Conservation (phyloP, 2,113 vertebrate species). For the Cyanocitta stelleri region DNA sequence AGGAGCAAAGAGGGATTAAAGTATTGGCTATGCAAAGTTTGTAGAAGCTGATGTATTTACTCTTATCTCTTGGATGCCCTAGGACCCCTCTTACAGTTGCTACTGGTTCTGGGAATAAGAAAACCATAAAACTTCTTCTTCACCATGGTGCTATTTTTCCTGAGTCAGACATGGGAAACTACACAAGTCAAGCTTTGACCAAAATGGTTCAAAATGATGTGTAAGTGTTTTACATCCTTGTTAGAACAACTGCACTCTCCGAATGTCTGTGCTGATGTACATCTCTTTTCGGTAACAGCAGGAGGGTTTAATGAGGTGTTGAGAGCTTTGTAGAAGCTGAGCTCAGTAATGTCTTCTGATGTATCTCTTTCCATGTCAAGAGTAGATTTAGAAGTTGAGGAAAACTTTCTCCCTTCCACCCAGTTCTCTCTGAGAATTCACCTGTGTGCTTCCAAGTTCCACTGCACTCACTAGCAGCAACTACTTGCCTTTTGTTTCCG, state of each 20-base stretch:
- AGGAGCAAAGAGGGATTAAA: not conserved
- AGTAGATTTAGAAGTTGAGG: not conserved
- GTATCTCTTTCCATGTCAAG: not conserved
- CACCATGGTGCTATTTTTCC: constrained; percentile 37
- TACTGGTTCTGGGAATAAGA: constrained; percentile 64
- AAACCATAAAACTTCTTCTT: constrained; percentile 65
- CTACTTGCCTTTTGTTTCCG: not conserved
- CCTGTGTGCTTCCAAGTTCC: not conserved
- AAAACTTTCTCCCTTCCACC: not conserved
- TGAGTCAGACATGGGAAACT: rapidly evolving
- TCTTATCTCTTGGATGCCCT: not conserved
- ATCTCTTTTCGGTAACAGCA: not conserved
- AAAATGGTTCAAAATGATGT: constrained; percentile 23
- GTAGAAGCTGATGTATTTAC: not conserved
- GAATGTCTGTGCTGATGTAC: not conserved
- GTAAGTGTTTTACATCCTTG: constrained; percentile 56
- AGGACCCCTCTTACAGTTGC: constrained; percentile 77
- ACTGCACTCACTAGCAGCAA: not conserved
- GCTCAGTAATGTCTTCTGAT: not conserved
- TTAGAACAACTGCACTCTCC: not conserved
- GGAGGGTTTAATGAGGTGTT: not conserved
- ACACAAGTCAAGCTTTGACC: constrained; percentile 65
- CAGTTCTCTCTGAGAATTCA: not conserved
- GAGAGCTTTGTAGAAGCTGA: not conserved
- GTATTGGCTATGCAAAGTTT: not conserved